Evolutionary conservation across 1,140 invertebrate species (phyloP).

Genomic region (Drosophila subobscura): DNA sequence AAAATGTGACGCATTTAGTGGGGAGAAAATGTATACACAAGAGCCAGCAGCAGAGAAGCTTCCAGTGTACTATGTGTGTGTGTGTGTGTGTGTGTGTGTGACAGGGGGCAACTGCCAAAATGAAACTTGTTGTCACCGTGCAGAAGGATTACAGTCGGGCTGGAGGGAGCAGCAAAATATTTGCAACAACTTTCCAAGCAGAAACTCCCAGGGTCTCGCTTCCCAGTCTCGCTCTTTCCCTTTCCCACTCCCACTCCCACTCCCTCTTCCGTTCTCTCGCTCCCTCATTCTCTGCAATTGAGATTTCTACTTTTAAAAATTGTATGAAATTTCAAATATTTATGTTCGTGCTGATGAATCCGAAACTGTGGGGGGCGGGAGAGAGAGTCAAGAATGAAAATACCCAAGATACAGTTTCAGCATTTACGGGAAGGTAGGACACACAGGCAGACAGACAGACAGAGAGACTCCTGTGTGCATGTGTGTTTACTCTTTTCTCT

Average conservation of each 20-base stretch:
- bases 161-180: conserved; percentile 25
- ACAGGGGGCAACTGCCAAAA: neutral
- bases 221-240: neutral
- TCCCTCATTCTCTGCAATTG: conserved; percentile 6
- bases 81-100: conserved; percentile 14
- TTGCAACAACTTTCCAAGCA: conserved; percentile 20
- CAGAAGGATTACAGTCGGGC: conserved; percentile 22
- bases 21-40: conserved; percentile 66
- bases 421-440: conserved; percentile 49
- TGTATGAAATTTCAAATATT: conserved; percentile 57
- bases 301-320: conserved; percentile 48
- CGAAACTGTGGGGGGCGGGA: neutral
- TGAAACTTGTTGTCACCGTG: conserved; percentile 25
- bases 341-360: conserved; percentile 49
- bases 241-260: neutral
- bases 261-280: neutral
- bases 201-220: neutral
- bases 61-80: neutral
- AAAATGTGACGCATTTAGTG: conserved; percentile 81
- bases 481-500: neutral
- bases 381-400: conserved; percentile 33
- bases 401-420: conserved; percentile 57
- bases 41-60: too few relatives aligned
- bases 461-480: too few relatives aligned
- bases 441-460: conserved; percentile 24